A percentile compares a stretch with the other conserved stretches of the same genome.
These are phyloP conservation scores for Nemurella pictetii DNA, from an alignment of 2,888 invertebrate genomes.

Conservation along the genomic window DNA sequence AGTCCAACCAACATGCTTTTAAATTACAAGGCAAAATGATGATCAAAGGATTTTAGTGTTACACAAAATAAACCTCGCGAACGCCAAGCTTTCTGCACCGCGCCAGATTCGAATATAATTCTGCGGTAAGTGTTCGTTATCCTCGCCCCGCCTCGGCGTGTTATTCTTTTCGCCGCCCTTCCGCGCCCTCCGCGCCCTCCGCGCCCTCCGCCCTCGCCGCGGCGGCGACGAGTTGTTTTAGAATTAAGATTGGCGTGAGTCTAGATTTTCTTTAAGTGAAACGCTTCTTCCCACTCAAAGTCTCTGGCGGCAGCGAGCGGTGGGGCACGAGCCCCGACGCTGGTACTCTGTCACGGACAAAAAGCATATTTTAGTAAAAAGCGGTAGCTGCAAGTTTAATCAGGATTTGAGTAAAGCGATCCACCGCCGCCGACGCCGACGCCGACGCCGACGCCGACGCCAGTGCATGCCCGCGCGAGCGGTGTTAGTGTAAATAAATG, in stretches of 20 bases:
- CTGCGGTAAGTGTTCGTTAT: not conserved
- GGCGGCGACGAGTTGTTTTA: not conserved
- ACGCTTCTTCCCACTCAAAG: not conserved
- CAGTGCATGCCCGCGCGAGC: not conserved
- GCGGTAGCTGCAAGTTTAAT: conserved; percentile 7
- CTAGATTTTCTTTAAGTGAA: not conserved
- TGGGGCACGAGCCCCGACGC: not conserved
- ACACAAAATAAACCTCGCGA: not conserved
- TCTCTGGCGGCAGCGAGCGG: not conserved
- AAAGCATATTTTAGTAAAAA: conserved; percentile 15
- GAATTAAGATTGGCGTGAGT: not conserved
- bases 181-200: no score
- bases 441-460: not conserved
- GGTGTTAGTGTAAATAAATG: conserved; percentile 22
- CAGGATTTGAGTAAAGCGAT: conserved; percentile 8
- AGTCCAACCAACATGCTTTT: conserved; percentile 34
- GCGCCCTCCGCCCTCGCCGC: no score
- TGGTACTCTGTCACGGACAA: not conserved
- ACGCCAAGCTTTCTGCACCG: conserved; percentile 2
- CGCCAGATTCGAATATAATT: not conserved
- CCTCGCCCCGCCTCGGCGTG: not conserved
- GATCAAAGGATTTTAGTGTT: conserved; percentile 36
- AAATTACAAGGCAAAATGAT: conserved; percentile 38
- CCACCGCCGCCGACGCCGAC: not conserved
- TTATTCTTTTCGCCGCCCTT: not conserved